Base-by-base conservation (phyloP, 2,113 vertebrate genomes). In the Tragelaphus scriptus region DNA sequence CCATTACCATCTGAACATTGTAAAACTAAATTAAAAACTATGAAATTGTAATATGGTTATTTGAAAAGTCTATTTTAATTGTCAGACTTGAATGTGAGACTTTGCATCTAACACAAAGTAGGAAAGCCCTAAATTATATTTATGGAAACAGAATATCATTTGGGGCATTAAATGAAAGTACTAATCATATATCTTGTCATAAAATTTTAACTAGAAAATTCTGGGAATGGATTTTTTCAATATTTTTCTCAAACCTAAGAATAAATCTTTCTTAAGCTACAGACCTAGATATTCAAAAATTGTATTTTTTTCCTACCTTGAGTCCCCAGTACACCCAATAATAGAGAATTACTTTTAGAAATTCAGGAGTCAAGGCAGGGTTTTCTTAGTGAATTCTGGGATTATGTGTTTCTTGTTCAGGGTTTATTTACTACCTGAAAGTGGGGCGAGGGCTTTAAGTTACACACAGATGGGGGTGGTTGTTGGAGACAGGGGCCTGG, bases 11-110 rank as follows among this genome's bases (percentile, higher is more conserved):
- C 81, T 89, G 68, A 94, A 94, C 58, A 89, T 79, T 94, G 26
- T 86, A 82, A 91, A 88, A 80, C 94, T 85, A 91, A 97, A 95
- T 97, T 95, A 85, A 94, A 97, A 95, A 81, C 55, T 93, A 77
- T 71, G 23, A 40, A 32, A 91, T 77, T 95, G 12, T 71, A 90
- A 94, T 36, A 80, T 53, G 3, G 3, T 75, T 86, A 59, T 95
- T 49, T 71, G 23, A 95, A 90, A 91, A 87, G 40, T 85, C 21
- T 91, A 14, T 36, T 90, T 90, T 80, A 94, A 85, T 92, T 92
- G 32, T 88, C 55, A 96, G 56, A 44, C 63, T 91, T 95, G 58
- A 97, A 71, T 86, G 68, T 90, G 65, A 96, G 25, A 61, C 28
- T 94, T 63, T 87, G 25, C 12, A 36, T 84, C 51, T 92, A 96